These are phyloP conservation scores for Sebastes elongatus DNA, from an alignment of 2,797 vertebrate species.

Conservation along the genomic window DNA sequence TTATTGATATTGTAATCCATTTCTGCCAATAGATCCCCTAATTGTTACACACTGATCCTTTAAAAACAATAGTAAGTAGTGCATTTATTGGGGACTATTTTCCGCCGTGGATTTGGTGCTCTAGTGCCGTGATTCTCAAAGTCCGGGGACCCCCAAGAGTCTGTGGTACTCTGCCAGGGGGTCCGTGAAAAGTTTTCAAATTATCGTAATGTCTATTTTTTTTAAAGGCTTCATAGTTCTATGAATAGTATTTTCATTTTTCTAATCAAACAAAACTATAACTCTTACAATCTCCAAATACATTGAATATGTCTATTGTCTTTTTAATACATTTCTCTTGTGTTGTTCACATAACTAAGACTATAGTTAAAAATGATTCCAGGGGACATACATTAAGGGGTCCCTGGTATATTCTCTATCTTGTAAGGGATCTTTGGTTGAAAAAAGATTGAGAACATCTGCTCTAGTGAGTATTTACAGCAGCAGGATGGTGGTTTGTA, in stretches of 20 bases:
- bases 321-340: not conserved
- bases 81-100: slow-evolving; percentile 5
- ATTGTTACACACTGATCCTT: no score
- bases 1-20: no score
- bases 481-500: slow-evolving; percentile 14
- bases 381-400: not conserved
- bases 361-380: not conserved
- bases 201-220: no score
- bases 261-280: not conserved
- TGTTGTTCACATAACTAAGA: not conserved
- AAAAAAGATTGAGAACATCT: not conserved
- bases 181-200: no score
- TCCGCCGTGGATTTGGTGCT: not conserved
- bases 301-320: not conserved
- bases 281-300: not conserved
- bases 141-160: not conserved
- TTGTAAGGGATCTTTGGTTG: not conserved
- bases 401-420: not conserved
- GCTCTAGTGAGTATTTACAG: not conserved
- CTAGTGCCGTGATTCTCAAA: not conserved
- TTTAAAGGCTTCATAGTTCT: no score
- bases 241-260: no score
- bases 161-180: no score
- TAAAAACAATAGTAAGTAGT: not conserved
- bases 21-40: no score